Conservation (phyloP, 2,888 invertebrate genomes). For the Perdita meconis region DNA sequence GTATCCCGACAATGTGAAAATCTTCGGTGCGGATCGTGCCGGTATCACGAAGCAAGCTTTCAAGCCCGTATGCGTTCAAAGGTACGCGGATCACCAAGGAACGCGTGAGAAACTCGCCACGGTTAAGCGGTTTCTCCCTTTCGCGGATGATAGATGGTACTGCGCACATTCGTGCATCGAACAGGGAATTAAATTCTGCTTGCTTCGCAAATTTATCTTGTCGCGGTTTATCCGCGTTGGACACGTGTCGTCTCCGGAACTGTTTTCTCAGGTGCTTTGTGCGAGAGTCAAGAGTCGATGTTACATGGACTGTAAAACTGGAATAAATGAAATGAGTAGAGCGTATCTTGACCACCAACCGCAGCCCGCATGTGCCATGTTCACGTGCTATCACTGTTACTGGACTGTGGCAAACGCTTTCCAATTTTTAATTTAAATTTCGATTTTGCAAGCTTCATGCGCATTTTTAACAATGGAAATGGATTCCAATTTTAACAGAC, state of each 20-base stretch:
- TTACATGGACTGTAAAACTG: not conserved
- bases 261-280: conserved; percentile 3
- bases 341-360: too few species aligned
- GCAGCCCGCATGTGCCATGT: too few species aligned
- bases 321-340: too few species aligned
- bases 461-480: too few species aligned
- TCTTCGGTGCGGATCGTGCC: conserved; percentile 44
- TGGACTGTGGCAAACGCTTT: too few species aligned
- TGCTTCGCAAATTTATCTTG: conserved; percentile 38
- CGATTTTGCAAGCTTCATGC: too few species aligned
- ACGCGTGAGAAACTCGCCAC: conserved; percentile 41
- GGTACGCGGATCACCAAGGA: conserved; percentile 41
- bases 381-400: too few species aligned
- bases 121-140: conserved; percentile 14
- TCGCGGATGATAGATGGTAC: conserved; percentile 34
- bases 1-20: conserved; percentile 15
- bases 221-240: conserved; percentile 28
- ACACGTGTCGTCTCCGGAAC: conserved; percentile 18
- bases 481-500: too few species aligned
- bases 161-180: conserved; percentile 12
- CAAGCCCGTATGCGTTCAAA: conserved; percentile 27
- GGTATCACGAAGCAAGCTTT: conserved; percentile 33
- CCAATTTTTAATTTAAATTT: too few species aligned
- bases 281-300: not conserved
- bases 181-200: conserved; percentile 43